These are phyloP conservation scores for Prunella himalayana DNA, from an alignment of 2,113 vertebrate genomes.

Conservation along the genomic window DNA sequence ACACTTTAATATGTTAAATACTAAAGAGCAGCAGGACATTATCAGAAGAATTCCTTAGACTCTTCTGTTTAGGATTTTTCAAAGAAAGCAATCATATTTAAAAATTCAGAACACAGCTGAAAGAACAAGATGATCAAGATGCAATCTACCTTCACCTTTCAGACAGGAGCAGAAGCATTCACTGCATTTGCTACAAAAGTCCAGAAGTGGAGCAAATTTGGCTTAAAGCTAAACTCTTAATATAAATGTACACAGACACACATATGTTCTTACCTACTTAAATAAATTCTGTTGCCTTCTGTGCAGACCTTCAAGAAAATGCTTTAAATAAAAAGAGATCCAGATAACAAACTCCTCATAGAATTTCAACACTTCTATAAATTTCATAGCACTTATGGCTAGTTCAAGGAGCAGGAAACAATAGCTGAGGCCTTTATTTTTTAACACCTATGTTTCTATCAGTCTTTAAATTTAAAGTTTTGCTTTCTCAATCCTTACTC, in stretches of 20 bases:
- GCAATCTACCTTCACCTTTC: neutral
- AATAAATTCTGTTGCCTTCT: neutral
- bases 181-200: neutral
- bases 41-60: neutral
- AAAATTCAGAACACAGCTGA: neutral
- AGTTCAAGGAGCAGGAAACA: neutral
- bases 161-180: neutral
- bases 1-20: neutral
- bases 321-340: neutral
- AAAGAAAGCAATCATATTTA: neutral
- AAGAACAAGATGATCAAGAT: neutral
- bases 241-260: neutral
- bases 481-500: neutral
- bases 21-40: neutral
- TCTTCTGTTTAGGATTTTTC: neutral
- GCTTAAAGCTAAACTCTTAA: neutral
- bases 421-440: neutral
- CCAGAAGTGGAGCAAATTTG: neutral
- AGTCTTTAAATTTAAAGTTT: neutral
- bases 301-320: neutral
- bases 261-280: neutral
- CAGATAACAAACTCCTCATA: neutral
- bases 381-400: neutral
- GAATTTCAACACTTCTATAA: neutral
- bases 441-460: neutral